phyloP scores from a whole-genome alignment of 2,888 invertebrate species.

The Furcula furcula region DNA sequence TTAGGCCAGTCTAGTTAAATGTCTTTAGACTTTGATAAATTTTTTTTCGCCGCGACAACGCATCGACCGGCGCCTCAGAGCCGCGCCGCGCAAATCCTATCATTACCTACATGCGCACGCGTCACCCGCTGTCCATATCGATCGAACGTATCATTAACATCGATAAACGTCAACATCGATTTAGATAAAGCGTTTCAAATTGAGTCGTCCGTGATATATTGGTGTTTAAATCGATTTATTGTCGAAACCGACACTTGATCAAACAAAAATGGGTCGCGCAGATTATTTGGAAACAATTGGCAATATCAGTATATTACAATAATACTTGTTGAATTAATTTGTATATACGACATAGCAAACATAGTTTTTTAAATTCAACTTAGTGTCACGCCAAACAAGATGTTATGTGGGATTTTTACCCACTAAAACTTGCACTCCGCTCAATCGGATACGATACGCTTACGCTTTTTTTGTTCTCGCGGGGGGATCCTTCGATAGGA shows the following conservation, averaged over 20 bases:
- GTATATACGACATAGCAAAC: too few relatives aligned
- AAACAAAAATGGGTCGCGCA: not conserved
- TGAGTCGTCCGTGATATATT: slow-evolving; percentile 9
- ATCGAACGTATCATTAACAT: slow-evolving; percentile 16
- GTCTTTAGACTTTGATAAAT: too few relatives aligned
- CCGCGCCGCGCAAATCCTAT: slow-evolving; percentile 22
- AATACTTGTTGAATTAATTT: too few relatives aligned
- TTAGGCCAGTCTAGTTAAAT: too few relatives aligned
- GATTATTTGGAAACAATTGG: not conserved
- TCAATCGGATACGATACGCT: too few relatives aligned
- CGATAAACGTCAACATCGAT: slow-evolving; percentile 20
- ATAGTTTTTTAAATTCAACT: too few relatives aligned
- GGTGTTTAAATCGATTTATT: not conserved
- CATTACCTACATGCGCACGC: slow-evolving; percentile 25
- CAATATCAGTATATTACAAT: not conserved
- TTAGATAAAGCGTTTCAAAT: slow-evolving; percentile 20
- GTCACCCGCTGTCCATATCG: not conserved
- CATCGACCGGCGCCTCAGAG: not conserved
- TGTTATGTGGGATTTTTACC: too few relatives aligned
- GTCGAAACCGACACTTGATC: slow-evolving; percentile 1
- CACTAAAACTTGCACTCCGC: too few relatives aligned
- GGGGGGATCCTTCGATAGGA: too few relatives aligned
- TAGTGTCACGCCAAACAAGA: too few relatives aligned
- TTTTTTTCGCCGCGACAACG: not conserved
- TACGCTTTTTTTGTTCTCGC: too few relatives aligned